These are phyloP conservation scores for Enteromius anoplus DNA, from an alignment of 2,797 vertebrate species.

Conservation along the genomic window DNA sequence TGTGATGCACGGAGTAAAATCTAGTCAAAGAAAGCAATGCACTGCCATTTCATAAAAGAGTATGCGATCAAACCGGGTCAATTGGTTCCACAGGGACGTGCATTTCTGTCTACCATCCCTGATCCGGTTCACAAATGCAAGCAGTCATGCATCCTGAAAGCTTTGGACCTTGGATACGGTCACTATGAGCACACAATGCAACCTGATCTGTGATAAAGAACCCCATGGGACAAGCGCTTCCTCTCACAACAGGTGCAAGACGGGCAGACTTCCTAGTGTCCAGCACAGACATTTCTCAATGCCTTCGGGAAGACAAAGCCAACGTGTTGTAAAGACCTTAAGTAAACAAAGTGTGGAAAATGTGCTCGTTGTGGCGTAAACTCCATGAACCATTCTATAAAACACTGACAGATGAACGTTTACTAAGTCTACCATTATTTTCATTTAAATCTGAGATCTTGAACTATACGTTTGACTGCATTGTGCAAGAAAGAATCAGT, in stretches of 20 bases:
- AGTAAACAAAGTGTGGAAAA: constrained; percentile 21
- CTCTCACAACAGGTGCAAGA: constrained; percentile 84
- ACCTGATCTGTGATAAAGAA: constrained; percentile 82
- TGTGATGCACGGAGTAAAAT: not conserved
- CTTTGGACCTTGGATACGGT: constrained; percentile 51
- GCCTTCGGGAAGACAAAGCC: constrained; percentile 30
- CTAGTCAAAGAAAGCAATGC: constrained; percentile 1
- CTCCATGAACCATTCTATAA: not conserved
- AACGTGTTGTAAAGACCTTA: constrained; percentile 24
- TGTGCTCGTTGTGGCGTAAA: not conserved
- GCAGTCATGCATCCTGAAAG: constrained; percentile 40
- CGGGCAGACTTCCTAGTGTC: constrained; percentile 73
- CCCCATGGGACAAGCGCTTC: constrained; percentile 74
- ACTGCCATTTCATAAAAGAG: not conserved
- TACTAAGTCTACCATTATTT: not conserved
- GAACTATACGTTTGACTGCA: not conserved
- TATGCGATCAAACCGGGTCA: not conserved
- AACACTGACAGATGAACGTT: not conserved
- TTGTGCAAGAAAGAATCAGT: constrained; percentile 7
- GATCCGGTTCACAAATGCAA: constrained; percentile 23
- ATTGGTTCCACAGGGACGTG: not conserved
- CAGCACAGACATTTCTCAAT: constrained; percentile 67
- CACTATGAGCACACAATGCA: constrained; percentile 62
- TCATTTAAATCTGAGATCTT: not conserved
- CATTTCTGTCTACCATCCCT: constrained; percentile 22